Percentiles rank a stretch among this genome's conserved stretches.
Evolutionary conservation across 1,140 invertebrate species (phyloP).

Genomic region (Schlechtendalia chinensis): DNA sequence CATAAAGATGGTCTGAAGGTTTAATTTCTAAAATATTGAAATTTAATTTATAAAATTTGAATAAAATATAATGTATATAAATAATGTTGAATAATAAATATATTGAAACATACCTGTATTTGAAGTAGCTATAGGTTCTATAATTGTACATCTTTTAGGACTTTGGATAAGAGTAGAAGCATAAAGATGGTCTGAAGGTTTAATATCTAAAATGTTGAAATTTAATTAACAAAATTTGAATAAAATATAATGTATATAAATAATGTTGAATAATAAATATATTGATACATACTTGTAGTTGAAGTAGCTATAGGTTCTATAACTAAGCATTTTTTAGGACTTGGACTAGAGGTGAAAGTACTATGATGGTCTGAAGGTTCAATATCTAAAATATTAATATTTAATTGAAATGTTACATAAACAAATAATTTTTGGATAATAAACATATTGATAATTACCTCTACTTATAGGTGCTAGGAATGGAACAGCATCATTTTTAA

Average conservation of each 20-base stretch:
- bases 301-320: not conserved
- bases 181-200: not conserved
- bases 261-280: slow-evolving; percentile 7
- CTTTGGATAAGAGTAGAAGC: not conserved
- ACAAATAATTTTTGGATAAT: not conserved
- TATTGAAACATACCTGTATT: too few species aligned
- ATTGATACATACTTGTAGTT: not conserved
- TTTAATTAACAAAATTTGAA: too few species aligned
- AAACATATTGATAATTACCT: not conserved
- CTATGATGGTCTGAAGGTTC: too few species aligned
- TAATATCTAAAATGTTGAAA: not conserved
- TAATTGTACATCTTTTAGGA: not conserved
- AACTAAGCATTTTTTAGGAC: too few species aligned
- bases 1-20: not conserved
- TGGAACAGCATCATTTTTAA: not conserved
- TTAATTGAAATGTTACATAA: not conserved
- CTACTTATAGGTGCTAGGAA: not conserved
- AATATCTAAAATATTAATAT: not conserved
- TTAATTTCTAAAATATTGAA: too few species aligned
- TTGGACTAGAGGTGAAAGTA: too few species aligned
- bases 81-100: too few species aligned
- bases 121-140: too few species aligned
- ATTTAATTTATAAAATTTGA: too few species aligned
- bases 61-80: too few species aligned
- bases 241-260: too few species aligned